A percentile compares a stretch with the other conserved stretches of the same genome.
Evolutionary conservation across 2,888 invertebrate genomes (phyloP).

Genomic region (Thera obeliscata): DNA sequence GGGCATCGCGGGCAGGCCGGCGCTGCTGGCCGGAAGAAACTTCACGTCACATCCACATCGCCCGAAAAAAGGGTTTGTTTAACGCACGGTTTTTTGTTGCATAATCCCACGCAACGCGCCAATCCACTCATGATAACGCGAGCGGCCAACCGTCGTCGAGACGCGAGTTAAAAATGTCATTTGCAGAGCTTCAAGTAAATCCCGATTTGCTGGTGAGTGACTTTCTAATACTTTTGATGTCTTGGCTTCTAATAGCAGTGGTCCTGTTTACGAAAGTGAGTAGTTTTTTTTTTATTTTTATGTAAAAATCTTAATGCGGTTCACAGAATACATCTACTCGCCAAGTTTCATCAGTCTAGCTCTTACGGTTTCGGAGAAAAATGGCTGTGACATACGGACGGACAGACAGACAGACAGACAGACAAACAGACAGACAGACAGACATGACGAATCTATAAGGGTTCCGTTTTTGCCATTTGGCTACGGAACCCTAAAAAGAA

Average conservation of each 20-base stretch:
- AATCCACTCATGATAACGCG: conserved; percentile 61
- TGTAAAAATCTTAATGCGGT: no score
- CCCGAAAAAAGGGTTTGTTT: conserved; percentile 73
- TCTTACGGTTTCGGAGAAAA: no score
- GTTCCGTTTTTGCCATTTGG: no score
- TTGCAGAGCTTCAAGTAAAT: conserved; percentile 73
- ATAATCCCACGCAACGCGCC: conserved; percentile 69
- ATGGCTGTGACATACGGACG: no score
- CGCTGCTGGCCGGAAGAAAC: conserved; percentile 70
- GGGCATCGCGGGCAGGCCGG: conserved; percentile 67
- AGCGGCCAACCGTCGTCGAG: conserved; percentile 58
- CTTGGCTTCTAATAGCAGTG: conserved; percentile 67
- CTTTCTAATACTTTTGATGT: conserved; percentile 81
- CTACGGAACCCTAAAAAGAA: no score
- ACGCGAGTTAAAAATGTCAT: conserved; percentile 75
- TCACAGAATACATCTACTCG: no score
- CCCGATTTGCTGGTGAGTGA: conserved; percentile 80
- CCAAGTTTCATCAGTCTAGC: no score
- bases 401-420: no score
- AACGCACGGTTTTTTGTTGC: conserved; percentile 74
- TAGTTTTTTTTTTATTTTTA: no score
- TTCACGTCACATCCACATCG: conserved; percentile 70
- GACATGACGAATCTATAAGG: no score
- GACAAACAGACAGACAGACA: no score
- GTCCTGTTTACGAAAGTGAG: conserved; percentile 68